Percentiles rank a stretch among this genome's conserved stretches.
These are phyloP conservation scores for Mesaphorura yosii DNA, from an alignment of 1,140 invertebrate species.

Conservation along the genomic window DNA sequence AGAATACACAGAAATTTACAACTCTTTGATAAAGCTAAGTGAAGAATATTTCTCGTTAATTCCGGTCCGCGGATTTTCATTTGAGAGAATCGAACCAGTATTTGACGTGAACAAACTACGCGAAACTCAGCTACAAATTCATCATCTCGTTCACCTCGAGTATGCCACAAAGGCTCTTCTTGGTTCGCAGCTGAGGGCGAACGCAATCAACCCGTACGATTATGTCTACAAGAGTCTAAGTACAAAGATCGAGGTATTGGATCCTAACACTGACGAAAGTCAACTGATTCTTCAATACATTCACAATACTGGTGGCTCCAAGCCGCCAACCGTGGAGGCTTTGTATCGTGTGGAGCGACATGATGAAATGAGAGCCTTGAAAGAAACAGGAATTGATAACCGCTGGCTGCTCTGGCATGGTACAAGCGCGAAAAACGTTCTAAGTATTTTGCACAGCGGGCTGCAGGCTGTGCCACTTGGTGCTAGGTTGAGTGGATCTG, in stretches of 20 bases:
- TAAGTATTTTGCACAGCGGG: constrained; percentile 38
- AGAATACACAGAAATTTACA: constrained; percentile 4
- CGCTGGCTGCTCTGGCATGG: constrained; percentile 41
- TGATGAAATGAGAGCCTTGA: constrained; percentile 33
- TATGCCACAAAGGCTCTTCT: constrained; percentile 37
- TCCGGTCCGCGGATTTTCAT: constrained; percentile 37
- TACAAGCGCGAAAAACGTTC: constrained; percentile 36
- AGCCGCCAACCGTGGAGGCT: constrained; percentile 31
- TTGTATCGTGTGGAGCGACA: constrained; percentile 33
- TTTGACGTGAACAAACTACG: constrained; percentile 33
- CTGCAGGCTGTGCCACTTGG: constrained; percentile 37
- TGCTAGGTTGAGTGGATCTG: constrained; percentile 33
- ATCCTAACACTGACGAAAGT: constrained; percentile 34
- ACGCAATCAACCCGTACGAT: constrained; percentile 37
- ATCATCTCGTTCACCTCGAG: constrained; percentile 36
- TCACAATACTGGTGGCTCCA: constrained; percentile 33
- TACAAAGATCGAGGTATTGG: constrained; percentile 34
- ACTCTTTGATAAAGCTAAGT: constrained; percentile 33
- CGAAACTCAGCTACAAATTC: constrained; percentile 33
- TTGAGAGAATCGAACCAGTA: constrained; percentile 38
- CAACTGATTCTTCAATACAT: constrained; percentile 42
- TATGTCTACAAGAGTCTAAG: constrained; percentile 39
- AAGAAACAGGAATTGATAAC: constrained; percentile 30
- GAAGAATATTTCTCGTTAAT: constrained; percentile 42
- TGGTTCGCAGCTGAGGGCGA: constrained; percentile 34